phyloP scores from a whole-genome alignment of 2,797 vertebrate species.

The Linurgus olivaceus region DNA sequence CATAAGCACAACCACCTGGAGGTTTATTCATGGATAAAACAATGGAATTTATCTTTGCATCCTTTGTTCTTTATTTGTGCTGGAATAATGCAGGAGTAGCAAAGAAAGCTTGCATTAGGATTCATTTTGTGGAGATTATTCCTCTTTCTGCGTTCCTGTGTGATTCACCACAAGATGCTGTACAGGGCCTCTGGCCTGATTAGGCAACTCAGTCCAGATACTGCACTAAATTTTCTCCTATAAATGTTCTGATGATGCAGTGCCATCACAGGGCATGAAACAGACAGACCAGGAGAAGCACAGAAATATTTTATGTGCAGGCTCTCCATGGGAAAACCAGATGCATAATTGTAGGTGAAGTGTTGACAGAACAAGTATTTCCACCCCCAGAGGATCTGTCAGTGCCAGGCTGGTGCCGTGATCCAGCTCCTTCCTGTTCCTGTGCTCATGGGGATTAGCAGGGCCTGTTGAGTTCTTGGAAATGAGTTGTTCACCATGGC shows the following conservation, averaged over 20 bases:
- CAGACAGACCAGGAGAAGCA: not conserved
- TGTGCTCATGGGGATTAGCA: not conserved
- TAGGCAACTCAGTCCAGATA: not conserved
- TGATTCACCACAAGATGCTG: not conserved
- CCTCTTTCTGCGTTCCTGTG: not conserved
- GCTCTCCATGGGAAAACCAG: not conserved
- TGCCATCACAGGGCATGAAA: not conserved
- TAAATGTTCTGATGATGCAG: not conserved
- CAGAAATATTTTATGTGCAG: not conserved
- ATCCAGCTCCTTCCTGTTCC: not conserved
- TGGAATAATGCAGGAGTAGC: not conserved
- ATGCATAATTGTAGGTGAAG: not conserved
- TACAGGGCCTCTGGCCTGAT: not conserved
- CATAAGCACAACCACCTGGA: slow-evolving; percentile 53
- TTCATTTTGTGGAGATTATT: not conserved
- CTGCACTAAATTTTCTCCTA: not conserved
- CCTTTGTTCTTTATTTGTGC: slow-evolving; percentile 3
- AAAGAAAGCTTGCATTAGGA: not conserved
- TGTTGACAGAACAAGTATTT: not conserved
- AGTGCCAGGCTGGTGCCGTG: not conserved
- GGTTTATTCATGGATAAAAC: slow-evolving; percentile 46
- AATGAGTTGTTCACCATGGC: not conserved
- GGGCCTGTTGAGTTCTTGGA: not conserved
- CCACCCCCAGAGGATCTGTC: not conserved
- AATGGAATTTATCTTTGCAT: slow-evolving; percentile 35